Percentiles rank a stretch among this genome's conserved stretches.
Evolutionary conservation across 2,113 vertebrate genomes (phyloP).

Genomic region (Dolichotis patagonum): DNA sequence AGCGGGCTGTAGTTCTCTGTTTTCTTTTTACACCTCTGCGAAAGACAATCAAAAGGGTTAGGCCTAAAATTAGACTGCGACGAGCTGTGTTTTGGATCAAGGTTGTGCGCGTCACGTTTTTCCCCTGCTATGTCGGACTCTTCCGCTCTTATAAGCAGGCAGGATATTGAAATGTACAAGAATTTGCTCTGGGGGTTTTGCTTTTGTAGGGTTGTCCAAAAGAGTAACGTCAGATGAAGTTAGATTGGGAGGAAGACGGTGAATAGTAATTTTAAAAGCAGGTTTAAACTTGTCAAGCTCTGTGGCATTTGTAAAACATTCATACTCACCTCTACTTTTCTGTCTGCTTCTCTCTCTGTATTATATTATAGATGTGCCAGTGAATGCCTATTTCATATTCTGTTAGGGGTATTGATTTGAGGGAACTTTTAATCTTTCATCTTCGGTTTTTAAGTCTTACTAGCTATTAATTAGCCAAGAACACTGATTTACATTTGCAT

Average conservation of each 20-base stretch:
- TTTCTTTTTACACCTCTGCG: constrained; percentile 15
- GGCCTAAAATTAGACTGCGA: constrained; percentile 73
- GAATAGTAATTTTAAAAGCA: constrained; percentile 76
- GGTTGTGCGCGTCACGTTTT: constrained; percentile 76
- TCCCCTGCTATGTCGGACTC: constrained; percentile 72
- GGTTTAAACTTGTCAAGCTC: constrained; percentile 71
- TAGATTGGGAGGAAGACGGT: constrained; percentile 54
- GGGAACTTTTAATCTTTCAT: constrained; percentile 22
- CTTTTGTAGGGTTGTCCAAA: constrained; percentile 58
- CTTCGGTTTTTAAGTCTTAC: constrained; percentile 18
- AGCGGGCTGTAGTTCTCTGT: background rate
- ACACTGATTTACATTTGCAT: constrained; percentile 20
- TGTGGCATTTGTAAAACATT: constrained; percentile 58
- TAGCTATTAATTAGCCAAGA: constrained; percentile 32
- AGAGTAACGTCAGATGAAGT: constrained; percentile 64
- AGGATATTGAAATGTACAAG: constrained; percentile 81
- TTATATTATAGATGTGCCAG: background rate
- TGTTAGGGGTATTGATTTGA: constrained; percentile 31
- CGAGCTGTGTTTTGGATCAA: constrained; percentile 77
- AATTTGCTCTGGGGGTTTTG: constrained; percentile 71
- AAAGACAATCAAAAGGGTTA: constrained; percentile 61
- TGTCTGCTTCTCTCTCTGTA: background rate
- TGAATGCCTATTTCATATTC: constrained; percentile 2
- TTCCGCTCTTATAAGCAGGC: constrained; percentile 79
- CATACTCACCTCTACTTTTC: background rate